These are phyloP conservation scores for Tolmerus cingulatus DNA, from an alignment of 2,888 invertebrate species.

Conservation along the genomic window DNA sequence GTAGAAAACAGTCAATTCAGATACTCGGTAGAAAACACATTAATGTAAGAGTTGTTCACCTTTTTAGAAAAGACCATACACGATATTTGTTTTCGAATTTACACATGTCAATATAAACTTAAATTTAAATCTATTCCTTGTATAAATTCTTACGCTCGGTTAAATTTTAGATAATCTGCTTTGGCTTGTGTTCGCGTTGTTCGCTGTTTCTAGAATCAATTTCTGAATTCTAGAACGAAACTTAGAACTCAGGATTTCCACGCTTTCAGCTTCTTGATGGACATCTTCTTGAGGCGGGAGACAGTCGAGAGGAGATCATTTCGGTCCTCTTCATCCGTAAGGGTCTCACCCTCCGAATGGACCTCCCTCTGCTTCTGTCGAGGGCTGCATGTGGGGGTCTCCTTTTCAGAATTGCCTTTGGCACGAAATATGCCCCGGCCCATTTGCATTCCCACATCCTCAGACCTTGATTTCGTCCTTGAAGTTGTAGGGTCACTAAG, in stretches of 20 bases:
- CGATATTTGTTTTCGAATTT: conserved; percentile 21
- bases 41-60: conserved; percentile 35
- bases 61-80: conserved; percentile 28
- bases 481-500: conserved; percentile 70
- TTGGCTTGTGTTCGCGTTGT: not conserved
- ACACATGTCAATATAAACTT: conserved; percentile 36
- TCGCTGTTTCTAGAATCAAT: conserved; percentile 42
- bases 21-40: conserved; percentile 44
- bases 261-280: conserved; percentile 77
- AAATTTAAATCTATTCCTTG: conserved; percentile 36
- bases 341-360: conserved; percentile 76
- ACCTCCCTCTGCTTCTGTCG: conserved; percentile 68
- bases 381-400: conserved; percentile 63
- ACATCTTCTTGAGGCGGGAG: conserved; percentile 80
- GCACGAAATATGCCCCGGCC: conserved; percentile 65
- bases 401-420: conserved; percentile 70
- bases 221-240: conserved; percentile 55
- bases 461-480: conserved; percentile 49
- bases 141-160: conserved; percentile 34
- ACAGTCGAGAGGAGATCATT: conserved; percentile 77
- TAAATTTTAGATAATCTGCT: conserved; percentile 20
- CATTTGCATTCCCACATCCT: conserved; percentile 52
- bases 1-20: conserved; percentile 43
- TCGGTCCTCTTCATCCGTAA: conserved; percentile 70
- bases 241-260: conserved; percentile 80